Percentiles rank a stretch among this genome's conserved stretches.
These are phyloP conservation scores for Thalassoma bifasciatum DNA, from an alignment of 2,113 vertebrate genomes.

Conservation along the genomic window DNA sequence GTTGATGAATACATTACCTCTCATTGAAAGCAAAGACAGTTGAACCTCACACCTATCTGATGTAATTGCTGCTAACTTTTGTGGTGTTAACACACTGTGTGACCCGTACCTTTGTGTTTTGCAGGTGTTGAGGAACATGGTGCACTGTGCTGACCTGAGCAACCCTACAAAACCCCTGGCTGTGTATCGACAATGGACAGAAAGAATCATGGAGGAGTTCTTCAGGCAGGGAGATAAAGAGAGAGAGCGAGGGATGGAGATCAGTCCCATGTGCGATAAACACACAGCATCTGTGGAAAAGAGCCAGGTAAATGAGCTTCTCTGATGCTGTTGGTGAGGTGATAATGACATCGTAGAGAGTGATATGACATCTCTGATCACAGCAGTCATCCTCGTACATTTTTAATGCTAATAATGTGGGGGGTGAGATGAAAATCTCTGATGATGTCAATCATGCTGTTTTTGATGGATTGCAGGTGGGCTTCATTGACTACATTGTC, in stretches of 20 bases:
- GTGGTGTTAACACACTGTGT: background rate
- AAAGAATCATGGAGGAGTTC: slow-evolving; percentile 95
- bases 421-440: slow-evolving; percentile 38
- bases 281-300: slow-evolving; percentile 95
- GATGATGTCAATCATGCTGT: slow-evolving; percentile 19
- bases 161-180: slow-evolving; percentile 93
- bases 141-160: slow-evolving; percentile 94
- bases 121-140: slow-evolving; percentile 94
- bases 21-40: background rate
- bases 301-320: slow-evolving; percentile 86
- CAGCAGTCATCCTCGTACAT: slow-evolving; percentile 65
- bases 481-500: slow-evolving; percentile 95
- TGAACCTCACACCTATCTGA: background rate
- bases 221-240: slow-evolving; percentile 93
- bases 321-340: slow-evolving; percentile 31
- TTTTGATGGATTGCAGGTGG: slow-evolving; percentile 83
- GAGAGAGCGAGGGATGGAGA: slow-evolving; percentile 92
- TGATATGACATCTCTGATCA: slow-evolving; percentile 58
- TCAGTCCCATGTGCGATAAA: slow-evolving; percentile 96
- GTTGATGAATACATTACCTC: no score
- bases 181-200: slow-evolving; percentile 93
- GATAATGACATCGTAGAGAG: slow-evolving; percentile 37
- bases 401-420: slow-evolving; percentile 60
- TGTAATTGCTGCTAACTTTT: background rate
- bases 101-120: slow-evolving; percentile 27